Conservation (phyloP, 2,888 invertebrate species). For the Cephonodes hylas region DNA sequence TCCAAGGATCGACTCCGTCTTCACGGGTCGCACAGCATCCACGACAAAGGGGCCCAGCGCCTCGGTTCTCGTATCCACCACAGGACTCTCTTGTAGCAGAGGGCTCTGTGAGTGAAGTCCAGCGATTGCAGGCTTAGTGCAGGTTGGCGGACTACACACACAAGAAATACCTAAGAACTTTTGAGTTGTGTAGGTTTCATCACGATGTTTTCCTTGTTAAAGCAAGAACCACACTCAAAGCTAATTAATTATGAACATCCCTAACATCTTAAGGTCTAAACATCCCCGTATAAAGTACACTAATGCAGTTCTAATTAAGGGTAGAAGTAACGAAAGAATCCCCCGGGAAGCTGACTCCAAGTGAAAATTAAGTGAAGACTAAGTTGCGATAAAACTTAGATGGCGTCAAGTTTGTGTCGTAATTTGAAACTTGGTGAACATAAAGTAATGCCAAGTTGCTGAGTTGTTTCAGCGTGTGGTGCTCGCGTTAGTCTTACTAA, state of each 20-base stretch:
- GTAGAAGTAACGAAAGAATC: not conserved
- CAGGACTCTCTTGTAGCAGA: no score
- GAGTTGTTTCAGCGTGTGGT: not conserved
- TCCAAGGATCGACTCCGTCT: no score
- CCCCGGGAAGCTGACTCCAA: not conserved
- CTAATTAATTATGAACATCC: not conserved
- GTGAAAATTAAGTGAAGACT: conserved; percentile 5
- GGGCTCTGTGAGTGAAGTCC: no score
- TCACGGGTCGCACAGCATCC: no score
- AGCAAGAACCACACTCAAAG: no score
- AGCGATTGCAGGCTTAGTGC: no score
- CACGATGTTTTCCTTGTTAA: no score
- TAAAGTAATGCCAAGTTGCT: not conserved
- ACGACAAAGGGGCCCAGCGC: no score
- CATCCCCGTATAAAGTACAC: not conserved
- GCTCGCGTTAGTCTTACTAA: not conserved
- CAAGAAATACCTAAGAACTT: no score
- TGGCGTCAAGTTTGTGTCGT: not conserved
- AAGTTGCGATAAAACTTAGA: not conserved
- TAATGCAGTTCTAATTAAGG: not conserved
- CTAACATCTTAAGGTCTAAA: not conserved
- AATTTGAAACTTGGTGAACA: not conserved
- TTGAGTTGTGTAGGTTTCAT: no score
- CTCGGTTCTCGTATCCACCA: no score
- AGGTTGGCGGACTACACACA: no score